These are phyloP conservation scores for Noctilio leporinus DNA, from an alignment of 2,113 vertebrate species.

Conservation along the genomic window DNA sequence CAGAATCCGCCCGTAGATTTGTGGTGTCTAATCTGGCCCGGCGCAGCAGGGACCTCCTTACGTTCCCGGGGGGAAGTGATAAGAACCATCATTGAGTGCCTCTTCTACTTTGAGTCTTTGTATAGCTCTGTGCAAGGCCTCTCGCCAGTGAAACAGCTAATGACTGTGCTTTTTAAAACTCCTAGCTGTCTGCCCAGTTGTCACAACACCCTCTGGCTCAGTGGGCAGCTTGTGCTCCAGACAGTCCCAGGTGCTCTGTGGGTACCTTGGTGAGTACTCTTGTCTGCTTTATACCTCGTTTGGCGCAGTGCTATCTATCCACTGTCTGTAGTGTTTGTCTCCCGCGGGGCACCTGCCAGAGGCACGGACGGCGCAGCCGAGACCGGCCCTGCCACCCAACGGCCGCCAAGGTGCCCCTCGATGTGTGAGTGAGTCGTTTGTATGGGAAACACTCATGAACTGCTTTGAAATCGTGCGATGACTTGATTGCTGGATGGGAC, in stretches of 20 bases:
- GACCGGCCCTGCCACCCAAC: too few relatives aligned
- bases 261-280: constrained; percentile 71
- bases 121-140: constrained; percentile 52
- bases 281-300: constrained; percentile 59
- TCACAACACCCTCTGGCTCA: constrained; percentile 70
- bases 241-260: constrained; percentile 71
- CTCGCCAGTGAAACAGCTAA: constrained; percentile 58
- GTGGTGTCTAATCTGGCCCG: background rate
- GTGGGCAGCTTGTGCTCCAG: constrained; percentile 67
- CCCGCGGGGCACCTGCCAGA: background rate
- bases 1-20: too few relatives aligned
- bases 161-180: constrained; percentile 73
- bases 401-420: background rate
- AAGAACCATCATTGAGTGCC: background rate
- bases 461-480: background rate
- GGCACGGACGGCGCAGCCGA: too few relatives aligned
- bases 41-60: background rate
- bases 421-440: background rate
- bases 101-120: constrained; percentile 49
- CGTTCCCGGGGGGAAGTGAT: background rate
- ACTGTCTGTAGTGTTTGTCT: constrained; percentile 11
- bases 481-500: background rate
- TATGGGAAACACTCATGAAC: background rate
- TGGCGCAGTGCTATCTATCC: background rate
- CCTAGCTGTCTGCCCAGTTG: constrained; percentile 72